These are phyloP conservation scores for Apis dorsata DNA, from an alignment of 1,140 invertebrate species.

Conservation along the genomic window DNA sequence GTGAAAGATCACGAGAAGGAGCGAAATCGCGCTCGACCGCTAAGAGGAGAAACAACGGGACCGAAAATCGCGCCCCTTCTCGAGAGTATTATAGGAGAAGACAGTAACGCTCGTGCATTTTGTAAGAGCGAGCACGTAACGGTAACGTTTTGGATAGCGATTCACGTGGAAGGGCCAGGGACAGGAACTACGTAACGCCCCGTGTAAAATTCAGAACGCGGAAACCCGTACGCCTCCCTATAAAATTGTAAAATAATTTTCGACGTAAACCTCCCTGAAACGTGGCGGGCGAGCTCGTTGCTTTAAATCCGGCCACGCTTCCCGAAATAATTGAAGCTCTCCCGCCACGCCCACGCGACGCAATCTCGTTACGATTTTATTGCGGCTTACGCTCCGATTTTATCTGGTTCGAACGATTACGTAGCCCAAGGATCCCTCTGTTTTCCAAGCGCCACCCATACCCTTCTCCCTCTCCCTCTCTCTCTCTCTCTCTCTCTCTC, in stretches of 20 bases:
- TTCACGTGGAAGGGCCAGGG: neutral
- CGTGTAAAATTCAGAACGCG: conserved; percentile 59
- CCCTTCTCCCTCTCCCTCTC: neutral
- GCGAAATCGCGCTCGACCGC: neutral
- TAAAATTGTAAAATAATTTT: conserved; percentile 65
- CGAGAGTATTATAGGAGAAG: neutral
- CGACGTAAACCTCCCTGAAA: conserved; percentile 41
- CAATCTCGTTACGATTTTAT: conserved; percentile 65
- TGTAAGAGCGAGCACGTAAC: neutral
- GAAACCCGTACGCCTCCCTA: conserved; percentile 48
- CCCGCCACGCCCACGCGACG: conserved; percentile 37
- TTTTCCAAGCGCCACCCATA: conserved; percentile 6
- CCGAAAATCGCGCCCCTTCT: neutral
- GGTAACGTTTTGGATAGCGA: neutral
- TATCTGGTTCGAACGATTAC: conserved; percentile 61
- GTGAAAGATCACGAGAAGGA: neutral
- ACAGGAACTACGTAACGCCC: conserved; percentile 19
- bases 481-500: neutral
- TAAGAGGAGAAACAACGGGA: neutral
- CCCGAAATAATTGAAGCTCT: conserved; percentile 61
- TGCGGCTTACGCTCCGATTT: conserved; percentile 49
- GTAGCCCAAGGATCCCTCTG: conserved; percentile 44
- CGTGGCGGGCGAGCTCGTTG: conserved; percentile 14
- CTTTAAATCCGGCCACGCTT: conserved; percentile 56
- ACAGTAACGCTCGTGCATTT: neutral